Percentiles rank a stretch among this genome's conserved stretches.
Conservation (phyloP, 2,888 invertebrate genomes). For the Cryptophagus acutangulus region DNA sequence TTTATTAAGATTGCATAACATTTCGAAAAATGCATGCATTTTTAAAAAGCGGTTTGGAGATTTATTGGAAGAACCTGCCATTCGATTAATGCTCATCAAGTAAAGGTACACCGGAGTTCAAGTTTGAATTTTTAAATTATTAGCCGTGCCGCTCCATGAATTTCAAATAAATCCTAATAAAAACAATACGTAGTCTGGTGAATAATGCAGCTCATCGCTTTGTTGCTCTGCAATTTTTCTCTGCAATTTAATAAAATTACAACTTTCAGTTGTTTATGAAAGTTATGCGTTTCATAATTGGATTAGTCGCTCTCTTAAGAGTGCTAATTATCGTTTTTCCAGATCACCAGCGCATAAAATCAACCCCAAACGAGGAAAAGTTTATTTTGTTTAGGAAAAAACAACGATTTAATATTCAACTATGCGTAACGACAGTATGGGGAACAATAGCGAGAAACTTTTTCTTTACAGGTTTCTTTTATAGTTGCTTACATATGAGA, state of each 20-base stretch:
- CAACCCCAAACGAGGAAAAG: slow-evolving; percentile 2
- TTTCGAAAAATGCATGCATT: background rate
- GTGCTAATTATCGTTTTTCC: too few species aligned
- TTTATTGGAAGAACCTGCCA: slow-evolving; percentile 9
- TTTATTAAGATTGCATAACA: background rate
- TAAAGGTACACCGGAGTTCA: slow-evolving; percentile 12
- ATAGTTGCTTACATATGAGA: too few species aligned
- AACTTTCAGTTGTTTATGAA: too few species aligned
- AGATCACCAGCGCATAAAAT: too few species aligned
- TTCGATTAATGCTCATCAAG: slow-evolving; percentile 19
- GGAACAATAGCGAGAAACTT: slow-evolving; percentile 39
- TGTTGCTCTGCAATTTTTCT: too few species aligned
- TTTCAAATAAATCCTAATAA: slow-evolving; percentile 15
- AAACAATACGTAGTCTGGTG: slow-evolving; percentile 4
- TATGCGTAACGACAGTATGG: slow-evolving; percentile 44
- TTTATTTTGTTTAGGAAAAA: slow-evolving; percentile 18
- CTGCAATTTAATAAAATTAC: too few species aligned
- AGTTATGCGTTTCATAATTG: too few species aligned
- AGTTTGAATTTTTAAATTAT: slow-evolving; percentile 24
- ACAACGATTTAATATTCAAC: slow-evolving; percentile 45
- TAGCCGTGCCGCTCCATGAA: slow-evolving; percentile 9
- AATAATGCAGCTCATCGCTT: too few species aligned
- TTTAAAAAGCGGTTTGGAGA: background rate
- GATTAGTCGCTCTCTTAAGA: too few species aligned
- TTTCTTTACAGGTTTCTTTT: too few species aligned